Evolutionary conservation across 2,888 invertebrate species (phyloP).

Genomic region (Cheilosia impressa): DNA sequence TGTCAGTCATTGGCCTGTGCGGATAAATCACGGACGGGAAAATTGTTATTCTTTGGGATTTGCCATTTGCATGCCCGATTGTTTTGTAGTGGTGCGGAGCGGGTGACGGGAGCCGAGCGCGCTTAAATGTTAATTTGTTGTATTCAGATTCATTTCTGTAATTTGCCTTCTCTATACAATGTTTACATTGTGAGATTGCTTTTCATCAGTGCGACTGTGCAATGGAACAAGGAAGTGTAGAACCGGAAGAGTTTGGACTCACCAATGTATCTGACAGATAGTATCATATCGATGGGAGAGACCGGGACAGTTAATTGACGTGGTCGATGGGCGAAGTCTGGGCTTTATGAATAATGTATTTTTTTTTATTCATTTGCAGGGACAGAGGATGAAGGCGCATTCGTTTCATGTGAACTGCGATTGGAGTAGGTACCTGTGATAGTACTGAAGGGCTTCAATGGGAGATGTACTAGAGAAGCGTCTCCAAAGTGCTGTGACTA

Average conservation of each 20-base stretch:
- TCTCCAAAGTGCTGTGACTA: too few species aligned
- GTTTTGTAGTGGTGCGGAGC: conserved; percentile 2
- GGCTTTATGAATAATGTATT: background rate
- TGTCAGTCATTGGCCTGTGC: conserved; percentile 73
- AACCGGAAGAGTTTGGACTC: conserved; percentile 50
- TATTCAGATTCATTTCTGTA: conserved; percentile 57
- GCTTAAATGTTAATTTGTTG: conserved; percentile 71
- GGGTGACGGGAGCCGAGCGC: conserved; percentile 8
- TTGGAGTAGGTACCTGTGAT: background rate
- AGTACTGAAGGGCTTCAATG: background rate
- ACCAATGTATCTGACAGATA: conserved; percentile 3
- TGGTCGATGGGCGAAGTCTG: background rate
- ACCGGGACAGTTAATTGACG: conserved; percentile 5
- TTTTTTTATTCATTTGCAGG: background rate
- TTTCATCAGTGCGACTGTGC: conserved; percentile 20
- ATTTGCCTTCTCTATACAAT: conserved; percentile 70
- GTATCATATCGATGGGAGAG: background rate
- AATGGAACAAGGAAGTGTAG: conserved; percentile 60
- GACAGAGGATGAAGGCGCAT: background rate
- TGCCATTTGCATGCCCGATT: conserved; percentile 63
- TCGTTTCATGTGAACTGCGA: too few species aligned
- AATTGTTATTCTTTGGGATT: conserved; percentile 54
- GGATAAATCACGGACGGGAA: conserved; percentile 69
- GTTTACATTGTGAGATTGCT: conserved; percentile 62
- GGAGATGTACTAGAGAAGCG: background rate